These are phyloP conservation scores for Tyria jacobaeae DNA, from an alignment of 2,888 invertebrate genomes.

Conservation along the genomic window DNA sequence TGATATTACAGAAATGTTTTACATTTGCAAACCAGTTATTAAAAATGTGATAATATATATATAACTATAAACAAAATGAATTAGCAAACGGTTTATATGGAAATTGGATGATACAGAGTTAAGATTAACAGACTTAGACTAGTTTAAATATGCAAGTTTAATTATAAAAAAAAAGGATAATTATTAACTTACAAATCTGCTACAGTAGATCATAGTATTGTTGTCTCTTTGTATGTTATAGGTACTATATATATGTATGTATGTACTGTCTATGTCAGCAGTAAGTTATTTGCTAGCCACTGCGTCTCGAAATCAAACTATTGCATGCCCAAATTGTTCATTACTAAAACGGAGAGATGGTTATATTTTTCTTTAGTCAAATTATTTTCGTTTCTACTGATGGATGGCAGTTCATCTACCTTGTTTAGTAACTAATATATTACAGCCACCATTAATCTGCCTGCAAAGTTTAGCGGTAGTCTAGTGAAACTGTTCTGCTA, in stretches of 20 bases:
- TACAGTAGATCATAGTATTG: too few relatives aligned
- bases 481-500: constrained; percentile 5
- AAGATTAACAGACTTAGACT: constrained; percentile 23
- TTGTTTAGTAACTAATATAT: constrained; percentile 17
- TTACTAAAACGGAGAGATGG: not conserved
- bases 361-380: not conserved
- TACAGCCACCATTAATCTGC: constrained; percentile 13
- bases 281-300: constrained; percentile 26
- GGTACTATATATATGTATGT: too few relatives aligned
- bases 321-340: not conserved
- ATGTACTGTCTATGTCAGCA: constrained; percentile 19
- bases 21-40: constrained; percentile 10
- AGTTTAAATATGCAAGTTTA: constrained; percentile 46
- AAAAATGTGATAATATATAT: too few relatives aligned
- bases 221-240: too few relatives aligned
- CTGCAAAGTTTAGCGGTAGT: constrained; percentile 15
- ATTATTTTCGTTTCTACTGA: constrained; percentile 5
- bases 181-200: too few relatives aligned
- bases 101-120: not conserved
- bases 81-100: constrained; percentile 9
- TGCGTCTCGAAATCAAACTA: constrained; percentile 30
- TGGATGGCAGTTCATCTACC: constrained; percentile 17
- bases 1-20: not conserved
- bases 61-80: constrained; percentile 13
- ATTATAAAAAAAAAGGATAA: constrained; percentile 43